phyloP scores from a whole-genome alignment of 2,113 vertebrate species.

The Argyrosomus japonicus region DNA sequence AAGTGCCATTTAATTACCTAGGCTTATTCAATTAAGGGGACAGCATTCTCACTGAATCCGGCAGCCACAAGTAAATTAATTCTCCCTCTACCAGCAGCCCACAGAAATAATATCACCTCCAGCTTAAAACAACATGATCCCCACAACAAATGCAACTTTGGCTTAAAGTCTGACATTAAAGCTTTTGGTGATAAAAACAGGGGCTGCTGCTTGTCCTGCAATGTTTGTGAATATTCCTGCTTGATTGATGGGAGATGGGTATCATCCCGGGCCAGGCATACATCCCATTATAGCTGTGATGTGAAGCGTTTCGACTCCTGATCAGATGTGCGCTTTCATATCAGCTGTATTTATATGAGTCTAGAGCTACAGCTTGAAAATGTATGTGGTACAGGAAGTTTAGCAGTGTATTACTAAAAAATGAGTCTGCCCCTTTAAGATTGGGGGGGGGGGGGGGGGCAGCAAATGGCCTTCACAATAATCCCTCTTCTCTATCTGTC shows the following conservation, averaged over 20 bases:
- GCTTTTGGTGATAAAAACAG: slow-evolving; percentile 45
- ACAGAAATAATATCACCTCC: slow-evolving; percentile 76
- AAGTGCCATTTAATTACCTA: slow-evolving; percentile 99
- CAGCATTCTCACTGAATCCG: slow-evolving; percentile 90
- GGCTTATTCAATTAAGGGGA: slow-evolving; percentile 99
- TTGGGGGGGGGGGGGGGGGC: slow-evolving; percentile 25
- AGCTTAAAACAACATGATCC: slow-evolving; percentile 74
- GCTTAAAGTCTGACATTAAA: slow-evolving; percentile 52
- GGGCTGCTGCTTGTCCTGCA: slow-evolving; percentile 27
- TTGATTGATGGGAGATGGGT: slow-evolving; percentile 68
- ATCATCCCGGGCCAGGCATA: slow-evolving; percentile 64
- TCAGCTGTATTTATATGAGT: slow-evolving; percentile 66
- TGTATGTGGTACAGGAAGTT: slow-evolving; percentile 71
- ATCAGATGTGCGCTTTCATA: slow-evolving; percentile 69
- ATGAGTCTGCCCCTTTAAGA: slow-evolving; percentile 90
- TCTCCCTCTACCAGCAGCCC: slow-evolving; percentile 80
- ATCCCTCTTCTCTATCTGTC: slow-evolving; percentile 85
- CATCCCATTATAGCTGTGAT: slow-evolving; percentile 72
- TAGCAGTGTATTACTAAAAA: slow-evolving; percentile 76
- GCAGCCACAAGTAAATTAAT: slow-evolving; percentile 95
- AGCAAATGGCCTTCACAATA: slow-evolving; percentile 87
- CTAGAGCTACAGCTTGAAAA: slow-evolving; percentile 68
- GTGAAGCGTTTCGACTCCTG: slow-evolving; percentile 65
- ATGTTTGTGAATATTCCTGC: slow-evolving; percentile 40
- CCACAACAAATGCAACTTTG: slow-evolving; percentile 60